Conservation (phyloP, 2,797 vertebrate genomes). For the Manis crassicaudata region DNA sequence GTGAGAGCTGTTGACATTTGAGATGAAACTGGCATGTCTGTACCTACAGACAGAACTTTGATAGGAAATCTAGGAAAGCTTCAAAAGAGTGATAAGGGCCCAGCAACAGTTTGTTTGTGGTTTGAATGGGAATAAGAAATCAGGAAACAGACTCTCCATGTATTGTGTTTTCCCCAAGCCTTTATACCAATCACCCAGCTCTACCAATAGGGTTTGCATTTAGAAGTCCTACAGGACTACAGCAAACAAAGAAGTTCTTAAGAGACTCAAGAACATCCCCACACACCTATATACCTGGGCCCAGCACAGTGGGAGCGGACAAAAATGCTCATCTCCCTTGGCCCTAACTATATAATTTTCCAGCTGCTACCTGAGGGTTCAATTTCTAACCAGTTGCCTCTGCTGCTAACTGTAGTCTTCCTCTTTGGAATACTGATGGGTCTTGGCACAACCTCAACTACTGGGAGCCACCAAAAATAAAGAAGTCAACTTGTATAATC, state of each 20-base stretch:
- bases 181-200: neutral
- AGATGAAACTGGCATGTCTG: neutral
- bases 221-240: neutral
- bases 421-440: neutral
- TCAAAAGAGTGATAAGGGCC: neutral
- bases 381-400: neutral
- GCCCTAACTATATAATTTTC: neutral
- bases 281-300: neutral
- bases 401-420: neutral
- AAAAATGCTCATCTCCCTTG: neutral
- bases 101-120: neutral
- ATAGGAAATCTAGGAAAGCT: neutral
- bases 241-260: neutral
- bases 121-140: neutral
- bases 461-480: neutral
- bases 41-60: neutral
- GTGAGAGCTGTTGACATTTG: neutral
- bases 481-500: neutral
- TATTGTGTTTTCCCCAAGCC: neutral
- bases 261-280: neutral
- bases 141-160: neutral
- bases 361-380: neutral
- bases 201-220: neutral
- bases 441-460: neutral
- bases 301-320: neutral